phyloP scores from a whole-genome alignment of 2,113 vertebrate species.

The Orycteropus afer region DNA sequence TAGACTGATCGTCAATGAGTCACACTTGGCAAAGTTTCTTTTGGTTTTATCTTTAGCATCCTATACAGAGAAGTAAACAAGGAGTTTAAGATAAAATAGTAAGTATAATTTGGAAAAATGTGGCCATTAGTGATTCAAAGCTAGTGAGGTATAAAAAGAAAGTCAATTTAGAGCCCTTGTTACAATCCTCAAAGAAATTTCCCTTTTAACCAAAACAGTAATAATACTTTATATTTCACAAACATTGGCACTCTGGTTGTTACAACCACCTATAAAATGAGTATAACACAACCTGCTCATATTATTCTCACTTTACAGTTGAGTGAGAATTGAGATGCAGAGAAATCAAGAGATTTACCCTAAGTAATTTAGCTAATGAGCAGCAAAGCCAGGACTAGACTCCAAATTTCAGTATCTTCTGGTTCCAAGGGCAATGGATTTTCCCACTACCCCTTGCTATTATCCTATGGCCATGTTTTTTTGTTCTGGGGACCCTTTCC shows the following conservation, averaged over 20 bases:
- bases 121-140: constrained; percentile 50
- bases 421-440: background rate
- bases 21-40: background rate
- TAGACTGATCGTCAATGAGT: background rate
- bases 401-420: constrained; percentile 30
- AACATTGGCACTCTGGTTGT: constrained; percentile 29
- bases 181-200: constrained; percentile 35
- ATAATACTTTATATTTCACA: constrained; percentile 23
- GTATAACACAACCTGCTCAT: background rate
- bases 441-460: background rate
- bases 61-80: background rate
- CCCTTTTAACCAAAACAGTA: constrained; percentile 41
- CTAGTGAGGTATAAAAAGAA: constrained; percentile 42
- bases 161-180: background rate
- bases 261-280: constrained; percentile 36
- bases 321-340: constrained; percentile 36
- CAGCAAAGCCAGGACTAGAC: background rate
- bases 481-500: background rate
- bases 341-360: constrained; percentile 36
- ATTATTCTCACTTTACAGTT: background rate
- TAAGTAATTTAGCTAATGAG: constrained; percentile 28
- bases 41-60: background rate
- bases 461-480: background rate
- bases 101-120: constrained; percentile 56
- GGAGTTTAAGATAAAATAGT: constrained; percentile 33